phyloP scores from a whole-genome alignment of 1,140 invertebrate species.

The Parasteatoda tepidariorum region DNA sequence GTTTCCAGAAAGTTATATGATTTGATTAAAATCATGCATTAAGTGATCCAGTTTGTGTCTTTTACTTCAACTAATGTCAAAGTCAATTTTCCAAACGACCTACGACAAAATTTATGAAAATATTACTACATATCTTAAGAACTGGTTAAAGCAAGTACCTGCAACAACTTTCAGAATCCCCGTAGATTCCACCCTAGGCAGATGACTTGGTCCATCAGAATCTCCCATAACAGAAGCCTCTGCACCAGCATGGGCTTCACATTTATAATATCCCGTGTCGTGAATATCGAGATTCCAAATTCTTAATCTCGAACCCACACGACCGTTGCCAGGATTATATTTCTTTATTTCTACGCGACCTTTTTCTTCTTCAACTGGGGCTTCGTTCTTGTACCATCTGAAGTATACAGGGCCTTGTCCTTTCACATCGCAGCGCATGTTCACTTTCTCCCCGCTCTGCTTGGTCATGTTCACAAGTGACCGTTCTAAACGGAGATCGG shows the following conservation, averaged over 20 bases:
- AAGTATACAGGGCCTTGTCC: conserved; percentile 73
- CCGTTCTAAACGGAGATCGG: conserved; percentile 46
- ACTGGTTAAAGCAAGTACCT: too few relatives aligned
- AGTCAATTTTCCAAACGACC: too few relatives aligned
- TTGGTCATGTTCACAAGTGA: conserved; percentile 73
- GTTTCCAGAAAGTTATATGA: too few relatives aligned
- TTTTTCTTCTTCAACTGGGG: conserved; percentile 71
- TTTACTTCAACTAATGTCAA: too few relatives aligned
- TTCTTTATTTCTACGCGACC: conserved; percentile 72
- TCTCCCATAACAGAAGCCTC: conserved; percentile 65
- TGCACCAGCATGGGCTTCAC: conserved; percentile 73
- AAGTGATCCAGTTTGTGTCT: too few relatives aligned
- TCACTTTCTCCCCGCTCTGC: conserved; percentile 74
- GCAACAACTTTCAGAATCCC: too few relatives aligned
- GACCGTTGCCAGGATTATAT: conserved; percentile 28
- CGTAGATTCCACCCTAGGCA: conserved; percentile 71
- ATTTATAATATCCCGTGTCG: conserved; percentile 79
- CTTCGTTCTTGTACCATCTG: conserved; percentile 78
- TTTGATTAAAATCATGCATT: too few relatives aligned
- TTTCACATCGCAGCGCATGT: conserved; percentile 77
- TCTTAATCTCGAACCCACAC: conserved; percentile 71
- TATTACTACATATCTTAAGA: too few relatives aligned
- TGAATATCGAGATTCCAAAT: conserved; percentile 75
- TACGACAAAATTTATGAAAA: too few relatives aligned
- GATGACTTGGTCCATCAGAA: conserved; percentile 57